Conservation (phyloP, 2,113 vertebrate species). For the Triplophysa dalaica region DNA sequence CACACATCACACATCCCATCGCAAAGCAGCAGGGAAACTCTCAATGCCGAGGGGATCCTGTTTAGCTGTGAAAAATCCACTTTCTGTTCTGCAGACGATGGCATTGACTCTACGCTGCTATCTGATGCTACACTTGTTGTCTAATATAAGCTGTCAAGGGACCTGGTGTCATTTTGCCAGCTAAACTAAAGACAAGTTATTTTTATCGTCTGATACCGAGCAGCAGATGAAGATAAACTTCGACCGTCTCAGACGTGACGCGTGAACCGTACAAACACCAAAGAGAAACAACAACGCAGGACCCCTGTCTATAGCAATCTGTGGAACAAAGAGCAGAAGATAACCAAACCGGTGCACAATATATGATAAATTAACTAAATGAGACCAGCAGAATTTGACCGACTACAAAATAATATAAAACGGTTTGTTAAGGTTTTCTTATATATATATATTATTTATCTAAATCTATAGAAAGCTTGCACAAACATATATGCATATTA, state of each 20-base stretch:
- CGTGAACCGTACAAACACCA: not conserved
- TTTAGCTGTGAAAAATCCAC: constrained; percentile 48
- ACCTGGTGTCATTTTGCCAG: constrained; percentile 10
- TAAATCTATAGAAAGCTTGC: not conserved
- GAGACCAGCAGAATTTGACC: too few species aligned
- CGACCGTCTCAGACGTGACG: not conserved
- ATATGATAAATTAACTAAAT: not conserved
- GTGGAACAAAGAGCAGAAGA: constrained; percentile 11
- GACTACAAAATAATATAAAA: too few species aligned
- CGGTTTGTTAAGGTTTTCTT: too few species aligned
- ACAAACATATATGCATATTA: too few species aligned
- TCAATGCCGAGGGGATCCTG: constrained; percentile 44
- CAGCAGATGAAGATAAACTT: constrained; percentile 13
- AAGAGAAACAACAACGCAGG: not conserved
- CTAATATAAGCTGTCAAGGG: not conserved
- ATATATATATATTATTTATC: not conserved
- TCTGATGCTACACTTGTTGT: constrained; percentile 17
- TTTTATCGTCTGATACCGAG: not conserved
- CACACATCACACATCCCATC: constrained; percentile 41
- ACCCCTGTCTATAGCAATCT: not conserved
- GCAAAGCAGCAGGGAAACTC: constrained; percentile 14
- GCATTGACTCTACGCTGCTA: constrained; percentile 15
- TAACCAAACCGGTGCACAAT: not conserved
- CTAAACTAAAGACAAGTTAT: not conserved
- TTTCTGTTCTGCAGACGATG: constrained; percentile 33